phyloP scores from a whole-genome alignment of 2,888 invertebrate genomes.

The Leptinotarsa tumamoca region DNA sequence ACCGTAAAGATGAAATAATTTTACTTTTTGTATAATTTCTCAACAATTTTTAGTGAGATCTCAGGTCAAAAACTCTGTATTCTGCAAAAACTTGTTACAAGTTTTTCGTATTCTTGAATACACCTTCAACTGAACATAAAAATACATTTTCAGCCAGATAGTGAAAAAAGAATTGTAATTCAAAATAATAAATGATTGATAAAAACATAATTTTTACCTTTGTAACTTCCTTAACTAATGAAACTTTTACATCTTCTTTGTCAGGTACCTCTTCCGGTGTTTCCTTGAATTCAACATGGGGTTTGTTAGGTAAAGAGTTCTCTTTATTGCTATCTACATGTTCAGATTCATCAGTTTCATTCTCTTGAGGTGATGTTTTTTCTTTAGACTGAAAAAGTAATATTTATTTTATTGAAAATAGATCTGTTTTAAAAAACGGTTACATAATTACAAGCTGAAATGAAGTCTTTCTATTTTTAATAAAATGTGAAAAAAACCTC shows the following conservation, averaged over 20 bases:
- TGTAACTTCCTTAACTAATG: conserved; percentile 50
- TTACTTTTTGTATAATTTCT: too few species aligned
- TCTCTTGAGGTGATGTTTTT: conserved; percentile 32
- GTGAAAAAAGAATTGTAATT: background rate
- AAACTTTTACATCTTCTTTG: conserved; percentile 46
- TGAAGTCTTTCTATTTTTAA: too few species aligned
- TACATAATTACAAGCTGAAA: too few species aligned
- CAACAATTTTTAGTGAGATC: too few species aligned
- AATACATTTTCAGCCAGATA: background rate
- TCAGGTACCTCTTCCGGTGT: conserved; percentile 62
- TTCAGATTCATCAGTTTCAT: conserved; percentile 42
- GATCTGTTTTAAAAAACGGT: too few species aligned
- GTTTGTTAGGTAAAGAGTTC: conserved; percentile 49
- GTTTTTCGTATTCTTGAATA: too few species aligned
- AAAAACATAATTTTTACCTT: conserved; percentile 61
- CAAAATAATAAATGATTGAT: background rate
- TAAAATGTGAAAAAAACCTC: too few species aligned
- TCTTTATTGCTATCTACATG: conserved; percentile 53
- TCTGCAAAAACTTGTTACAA: too few species aligned
- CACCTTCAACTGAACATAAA: background rate
- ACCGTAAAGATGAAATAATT: too few species aligned
- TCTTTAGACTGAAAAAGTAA: conserved; percentile 37
- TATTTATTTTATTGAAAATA: background rate
- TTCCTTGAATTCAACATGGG: conserved; percentile 79
- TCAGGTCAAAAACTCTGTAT: too few species aligned